Conservation (phyloP, 2,797 vertebrate species). For the Eremophila alpestris region DNA sequence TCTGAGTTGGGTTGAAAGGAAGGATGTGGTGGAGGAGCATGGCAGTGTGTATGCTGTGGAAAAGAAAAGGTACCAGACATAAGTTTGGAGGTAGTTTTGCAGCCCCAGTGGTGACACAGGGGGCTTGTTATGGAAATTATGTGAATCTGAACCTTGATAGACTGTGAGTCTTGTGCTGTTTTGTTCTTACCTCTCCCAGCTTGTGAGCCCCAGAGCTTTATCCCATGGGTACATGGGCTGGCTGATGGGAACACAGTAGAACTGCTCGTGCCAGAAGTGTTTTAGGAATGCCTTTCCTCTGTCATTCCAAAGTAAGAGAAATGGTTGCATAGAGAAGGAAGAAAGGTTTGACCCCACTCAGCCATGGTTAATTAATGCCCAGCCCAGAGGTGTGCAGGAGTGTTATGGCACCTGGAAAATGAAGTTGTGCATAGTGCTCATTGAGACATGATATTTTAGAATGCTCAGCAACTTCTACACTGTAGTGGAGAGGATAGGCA, state of each 20-base stretch:
- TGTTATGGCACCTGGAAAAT: neutral
- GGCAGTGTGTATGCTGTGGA: neutral
- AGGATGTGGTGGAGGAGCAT: neutral
- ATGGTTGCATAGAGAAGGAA: accelerated
- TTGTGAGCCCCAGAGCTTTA: neutral
- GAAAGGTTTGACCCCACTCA: neutral
- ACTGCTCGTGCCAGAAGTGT: accelerated
- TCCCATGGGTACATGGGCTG: neutral
- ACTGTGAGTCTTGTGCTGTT: neutral
- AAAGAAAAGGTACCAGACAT: neutral
- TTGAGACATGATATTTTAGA: neutral
- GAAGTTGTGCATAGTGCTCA: neutral
- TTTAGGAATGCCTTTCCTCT: neutral
- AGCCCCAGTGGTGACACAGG: neutral
- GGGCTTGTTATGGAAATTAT: neutral
- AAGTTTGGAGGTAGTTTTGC: neutral
- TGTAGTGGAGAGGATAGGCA: neutral
- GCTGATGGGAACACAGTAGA: neutral
- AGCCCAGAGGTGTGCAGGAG: neutral
- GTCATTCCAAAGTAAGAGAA: neutral
- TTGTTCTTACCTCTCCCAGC: neutral
- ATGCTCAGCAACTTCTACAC: neutral
- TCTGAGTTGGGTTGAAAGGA: neutral
- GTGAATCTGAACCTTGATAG: neutral
- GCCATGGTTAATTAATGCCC: neutral